Conservation (phyloP, 2,797 vertebrate genomes). For the Chrosomus eos region DNA sequence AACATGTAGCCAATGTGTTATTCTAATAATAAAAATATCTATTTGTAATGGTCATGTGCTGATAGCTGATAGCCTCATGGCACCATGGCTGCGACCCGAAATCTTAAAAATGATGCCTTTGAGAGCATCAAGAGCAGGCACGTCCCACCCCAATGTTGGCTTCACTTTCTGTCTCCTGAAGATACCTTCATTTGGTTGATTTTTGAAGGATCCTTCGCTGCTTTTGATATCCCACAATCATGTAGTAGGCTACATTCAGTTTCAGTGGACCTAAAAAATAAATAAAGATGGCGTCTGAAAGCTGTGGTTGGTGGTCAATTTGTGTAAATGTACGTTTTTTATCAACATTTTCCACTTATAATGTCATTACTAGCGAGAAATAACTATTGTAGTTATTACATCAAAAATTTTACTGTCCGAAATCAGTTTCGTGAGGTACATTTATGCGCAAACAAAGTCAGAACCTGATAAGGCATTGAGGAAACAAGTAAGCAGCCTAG, state of each 20-base stretch:
- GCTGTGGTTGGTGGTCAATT: background rate
- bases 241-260: background rate
- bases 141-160: too few species aligned
- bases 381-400: background rate
- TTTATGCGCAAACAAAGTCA: too few species aligned
- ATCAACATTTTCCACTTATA: background rate
- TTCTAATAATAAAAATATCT: background rate
- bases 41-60: background rate
- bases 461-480: too few species aligned
- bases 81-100: too few species aligned
- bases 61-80: too few species aligned
- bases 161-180: too few species aligned
- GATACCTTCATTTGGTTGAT: background rate
- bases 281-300: background rate
- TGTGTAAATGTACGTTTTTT: background rate
- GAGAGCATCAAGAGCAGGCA: too few species aligned
- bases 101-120: too few species aligned
- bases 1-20: background rate
- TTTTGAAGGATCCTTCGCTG: background rate
- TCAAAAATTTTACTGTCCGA: too few species aligned
- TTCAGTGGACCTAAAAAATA: background rate
- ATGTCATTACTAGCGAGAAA: background rate
- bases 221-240: background rate
- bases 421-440: too few species aligned
- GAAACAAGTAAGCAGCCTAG: too few species aligned